Conservation (phyloP, 2,113 vertebrate genomes). For the Chaenogobius annularis region DNA sequence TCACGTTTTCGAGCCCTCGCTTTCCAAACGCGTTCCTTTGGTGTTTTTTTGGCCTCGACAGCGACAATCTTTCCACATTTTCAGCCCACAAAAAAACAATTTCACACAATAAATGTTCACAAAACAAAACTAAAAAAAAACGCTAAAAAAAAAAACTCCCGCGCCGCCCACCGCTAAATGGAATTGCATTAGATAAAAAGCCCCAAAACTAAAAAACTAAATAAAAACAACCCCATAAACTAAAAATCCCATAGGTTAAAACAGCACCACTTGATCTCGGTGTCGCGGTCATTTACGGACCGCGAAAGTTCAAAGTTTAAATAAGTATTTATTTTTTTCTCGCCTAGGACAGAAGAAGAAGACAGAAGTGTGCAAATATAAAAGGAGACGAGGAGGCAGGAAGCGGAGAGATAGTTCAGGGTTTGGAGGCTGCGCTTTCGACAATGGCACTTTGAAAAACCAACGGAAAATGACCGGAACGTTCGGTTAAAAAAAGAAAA, state of each 20-base stretch:
- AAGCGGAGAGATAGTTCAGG: slow-evolving; percentile 53
- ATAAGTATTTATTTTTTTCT: not conserved
- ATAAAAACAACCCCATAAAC: too few relatives aligned
- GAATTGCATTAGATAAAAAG: slow-evolving; percentile 7
- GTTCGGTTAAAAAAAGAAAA: not conserved
- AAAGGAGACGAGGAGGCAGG: slow-evolving; percentile 24
- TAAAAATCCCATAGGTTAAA: slow-evolving; percentile 21
- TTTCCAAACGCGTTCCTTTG: not conserved
- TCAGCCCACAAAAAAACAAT: not conserved
- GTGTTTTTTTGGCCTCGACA: slow-evolving; percentile 1
- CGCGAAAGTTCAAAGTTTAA: slow-evolving; percentile 1
- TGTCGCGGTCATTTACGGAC: not conserved
- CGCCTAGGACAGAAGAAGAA: slow-evolving; percentile 23
- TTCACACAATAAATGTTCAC: not conserved
- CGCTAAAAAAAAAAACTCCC: not conserved
- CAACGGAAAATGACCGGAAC: not conserved
- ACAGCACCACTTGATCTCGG: slow-evolving; percentile 49
- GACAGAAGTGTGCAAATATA: slow-evolving; percentile 67
- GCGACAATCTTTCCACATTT: not conserved
- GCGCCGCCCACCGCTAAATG: not conserved
- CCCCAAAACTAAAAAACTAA: slow-evolving; percentile 26
- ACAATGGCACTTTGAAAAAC: slow-evolving; percentile 16
- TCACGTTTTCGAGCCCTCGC: not conserved
- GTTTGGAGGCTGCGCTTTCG: not conserved
- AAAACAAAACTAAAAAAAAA: not conserved